These are phyloP conservation scores for Campopleginae sp. DNA, from an alignment of 2,888 invertebrate species.

Conservation along the genomic window DNA sequence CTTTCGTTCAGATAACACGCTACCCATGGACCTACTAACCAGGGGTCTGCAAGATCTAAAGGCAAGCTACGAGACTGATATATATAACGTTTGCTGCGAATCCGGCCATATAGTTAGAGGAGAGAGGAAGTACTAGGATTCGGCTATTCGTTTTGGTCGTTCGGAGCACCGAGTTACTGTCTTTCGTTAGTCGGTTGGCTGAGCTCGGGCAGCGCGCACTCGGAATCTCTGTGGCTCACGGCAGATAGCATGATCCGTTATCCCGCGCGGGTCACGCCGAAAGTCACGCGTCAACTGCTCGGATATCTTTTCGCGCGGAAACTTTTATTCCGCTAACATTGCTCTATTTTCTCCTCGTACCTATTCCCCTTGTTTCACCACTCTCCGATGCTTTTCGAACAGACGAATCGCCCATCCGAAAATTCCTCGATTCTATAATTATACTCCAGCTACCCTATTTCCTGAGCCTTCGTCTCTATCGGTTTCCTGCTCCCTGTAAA, in stretches of 20 bases:
- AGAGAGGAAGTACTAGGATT: slow-evolving; percentile 53
- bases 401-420: slow-evolving; percentile 58
- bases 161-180: slow-evolving; percentile 68
- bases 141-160: slow-evolving; percentile 64
- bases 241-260: slow-evolving; percentile 38
- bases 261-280: slow-evolving; percentile 49
- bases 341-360: slow-evolving; percentile 61
- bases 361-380: slow-evolving; percentile 28
- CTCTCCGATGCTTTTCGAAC: slow-evolving; percentile 59
- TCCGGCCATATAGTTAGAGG: slow-evolving; percentile 46
- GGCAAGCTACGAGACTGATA: slow-evolving; percentile 35
- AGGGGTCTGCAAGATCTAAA: slow-evolving; percentile 40
- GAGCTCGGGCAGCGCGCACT: slow-evolving; percentile 48
- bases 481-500: neutral
- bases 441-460: slow-evolving; percentile 29
- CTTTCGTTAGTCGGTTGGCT: slow-evolving; percentile 70
- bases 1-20: slow-evolving; percentile 54
- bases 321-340: slow-evolving; percentile 68
- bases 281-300: slow-evolving; percentile 55
- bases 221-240: slow-evolving; percentile 43
- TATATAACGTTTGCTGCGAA: slow-evolving; percentile 33
- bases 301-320: slow-evolving; percentile 66
- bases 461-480: slow-evolving; percentile 8
- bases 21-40: slow-evolving; percentile 9
- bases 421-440: slow-evolving; percentile 64